These are phyloP conservation scores for Epicampocera succincta DNA, from an alignment of 2,888 invertebrate genomes.

Conservation along the genomic window DNA sequence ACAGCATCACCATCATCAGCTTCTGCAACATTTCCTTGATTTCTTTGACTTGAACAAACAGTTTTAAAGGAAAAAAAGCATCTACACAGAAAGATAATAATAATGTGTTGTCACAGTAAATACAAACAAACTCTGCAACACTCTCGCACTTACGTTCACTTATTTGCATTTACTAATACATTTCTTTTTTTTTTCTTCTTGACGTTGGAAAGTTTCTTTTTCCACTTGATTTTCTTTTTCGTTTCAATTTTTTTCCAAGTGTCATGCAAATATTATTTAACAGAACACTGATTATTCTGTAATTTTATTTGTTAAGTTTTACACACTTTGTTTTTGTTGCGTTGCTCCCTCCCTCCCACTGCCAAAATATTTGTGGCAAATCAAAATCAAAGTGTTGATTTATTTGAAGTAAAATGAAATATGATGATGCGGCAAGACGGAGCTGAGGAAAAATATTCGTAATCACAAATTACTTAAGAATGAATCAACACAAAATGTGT, in stretches of 20 bases:
- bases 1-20: conserved; percentile 40
- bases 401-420: conserved; percentile 43
- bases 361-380: conserved; percentile 14
- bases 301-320: conserved; percentile 61
- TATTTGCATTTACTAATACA: conserved; percentile 40
- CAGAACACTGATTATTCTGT: conserved; percentile 62
- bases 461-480: conserved; percentile 63
- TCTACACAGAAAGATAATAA: conserved; percentile 7
- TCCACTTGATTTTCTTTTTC: neutral
- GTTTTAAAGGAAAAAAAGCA: conserved; percentile 1
- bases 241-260: conserved; percentile 43
- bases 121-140: conserved; percentile 45
- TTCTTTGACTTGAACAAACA: conserved; percentile 53
- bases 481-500: conserved; percentile 62
- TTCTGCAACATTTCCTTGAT: conserved; percentile 51
- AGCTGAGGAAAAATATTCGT: conserved; percentile 30
- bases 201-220: conserved; percentile 32
- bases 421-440: conserved; percentile 34
- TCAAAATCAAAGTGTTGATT: conserved; percentile 68
- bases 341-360: neutral
- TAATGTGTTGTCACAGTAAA: conserved; percentile 69
- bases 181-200: conserved; percentile 18
- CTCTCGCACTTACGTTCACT: neutral
- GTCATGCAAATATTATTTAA: conserved; percentile 67
- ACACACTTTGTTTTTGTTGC: conserved; percentile 12